phyloP scores from a whole-genome alignment of 2,797 vertebrate genomes.

The Propithecus perrieri region DNA sequence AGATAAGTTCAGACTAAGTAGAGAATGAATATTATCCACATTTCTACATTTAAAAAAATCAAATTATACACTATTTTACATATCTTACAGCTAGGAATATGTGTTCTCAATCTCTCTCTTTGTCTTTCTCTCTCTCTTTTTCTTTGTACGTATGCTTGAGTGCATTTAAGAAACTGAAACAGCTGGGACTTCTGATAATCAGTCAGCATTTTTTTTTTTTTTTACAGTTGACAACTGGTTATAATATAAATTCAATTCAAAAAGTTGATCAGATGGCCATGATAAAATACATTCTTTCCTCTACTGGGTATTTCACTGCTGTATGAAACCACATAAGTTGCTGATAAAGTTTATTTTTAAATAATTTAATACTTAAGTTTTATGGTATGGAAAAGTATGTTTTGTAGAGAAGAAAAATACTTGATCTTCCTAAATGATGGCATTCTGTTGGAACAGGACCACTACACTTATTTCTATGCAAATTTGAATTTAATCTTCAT shows the following conservation, averaged over 20 bases:
- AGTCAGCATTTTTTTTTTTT: not conserved
- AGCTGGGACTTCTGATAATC: not conserved
- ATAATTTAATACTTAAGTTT: conserved; percentile 7
- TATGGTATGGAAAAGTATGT: not conserved
- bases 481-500: not conserved
- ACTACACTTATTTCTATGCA: not conserved
- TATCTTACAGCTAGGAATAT: not conserved
- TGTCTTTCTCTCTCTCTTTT: fast-evolving
- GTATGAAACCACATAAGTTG: not conserved
- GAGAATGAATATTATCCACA: not conserved
- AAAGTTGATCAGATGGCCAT: not conserved
- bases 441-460: not conserved
- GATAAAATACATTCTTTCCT: not conserved
- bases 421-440: not conserved
- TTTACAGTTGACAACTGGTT: not conserved
- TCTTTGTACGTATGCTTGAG: not conserved
- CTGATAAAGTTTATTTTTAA: not conserved
- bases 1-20: not conserved
- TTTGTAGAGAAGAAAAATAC: not conserved
- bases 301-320: not conserved
- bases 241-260: not conserved
- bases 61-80: not conserved
- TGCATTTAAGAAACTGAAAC: not conserved
- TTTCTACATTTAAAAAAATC: not conserved
- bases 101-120: not conserved